Evolutionary conservation across 30 jellyfish, hydroid and myxozoan species (phyloP).

Genomic region (Hydractinia echinata): DNA sequence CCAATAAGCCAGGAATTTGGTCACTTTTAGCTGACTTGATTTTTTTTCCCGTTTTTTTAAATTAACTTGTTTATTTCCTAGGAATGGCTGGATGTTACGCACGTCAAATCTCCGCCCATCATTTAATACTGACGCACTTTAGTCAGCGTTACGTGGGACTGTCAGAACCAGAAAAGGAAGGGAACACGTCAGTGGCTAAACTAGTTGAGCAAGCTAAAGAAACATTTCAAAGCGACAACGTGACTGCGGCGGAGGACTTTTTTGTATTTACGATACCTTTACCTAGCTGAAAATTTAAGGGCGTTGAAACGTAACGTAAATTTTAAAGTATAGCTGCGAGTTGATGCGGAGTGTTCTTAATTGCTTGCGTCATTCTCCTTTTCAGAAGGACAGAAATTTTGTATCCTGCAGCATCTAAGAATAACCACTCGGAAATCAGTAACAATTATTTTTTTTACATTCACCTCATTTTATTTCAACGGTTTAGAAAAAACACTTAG

Average conservation of each 20-base stretch:
- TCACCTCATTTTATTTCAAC: too few species aligned
- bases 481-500: too few species aligned
- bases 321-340: too few species aligned
- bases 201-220: slow-evolving; percentile 5
- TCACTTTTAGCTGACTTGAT: background rate
- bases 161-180: background rate
- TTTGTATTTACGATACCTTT: background rate
- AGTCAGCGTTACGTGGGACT: background rate
- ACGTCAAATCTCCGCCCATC: background rate
- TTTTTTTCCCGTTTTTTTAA: background rate
- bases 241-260: slow-evolving; percentile 7
- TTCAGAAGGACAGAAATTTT: too few species aligned
- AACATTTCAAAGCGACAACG: slow-evolving; percentile 1
- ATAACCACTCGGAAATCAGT: too few species aligned
- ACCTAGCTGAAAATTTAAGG: background rate
- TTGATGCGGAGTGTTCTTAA: too few species aligned
- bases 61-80: background rate
- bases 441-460: too few species aligned
- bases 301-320: too few species aligned
- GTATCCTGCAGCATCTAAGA: too few species aligned
- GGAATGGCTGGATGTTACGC: slow-evolving; percentile 19
- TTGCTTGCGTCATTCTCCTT: too few species aligned
- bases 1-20: too few species aligned
- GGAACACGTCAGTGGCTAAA: background rate
- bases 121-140: background rate